Conservation (phyloP, 2,797 vertebrate species). For the Sciurus carolinensis region DNA sequence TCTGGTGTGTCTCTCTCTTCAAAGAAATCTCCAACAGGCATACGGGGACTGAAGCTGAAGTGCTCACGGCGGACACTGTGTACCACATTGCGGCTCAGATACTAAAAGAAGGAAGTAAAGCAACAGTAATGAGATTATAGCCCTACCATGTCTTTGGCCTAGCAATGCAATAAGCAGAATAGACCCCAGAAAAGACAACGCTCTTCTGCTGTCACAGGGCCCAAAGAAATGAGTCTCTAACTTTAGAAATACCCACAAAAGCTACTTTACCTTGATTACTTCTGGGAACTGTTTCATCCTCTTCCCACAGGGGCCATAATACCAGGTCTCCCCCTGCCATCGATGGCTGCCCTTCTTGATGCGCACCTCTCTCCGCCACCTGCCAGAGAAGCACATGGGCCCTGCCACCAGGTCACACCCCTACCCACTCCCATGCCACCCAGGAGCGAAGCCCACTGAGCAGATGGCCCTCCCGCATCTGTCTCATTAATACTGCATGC, state of each 20-base stretch:
- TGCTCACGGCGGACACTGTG: constrained; percentile 95
- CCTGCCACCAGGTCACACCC: constrained; percentile 84
- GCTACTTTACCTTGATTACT: constrained; percentile 94
- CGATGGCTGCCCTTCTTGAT: constrained; percentile 95
- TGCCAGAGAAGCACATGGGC: constrained; percentile 87
- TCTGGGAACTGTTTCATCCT: constrained; percentile 99
- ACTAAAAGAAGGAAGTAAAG: constrained; percentile 88
- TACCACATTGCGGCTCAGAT: constrained; percentile 94
- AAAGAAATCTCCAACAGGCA: constrained; percentile 98
- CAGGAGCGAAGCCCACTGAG: constrained; percentile 61
- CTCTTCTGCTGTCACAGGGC: neutral
- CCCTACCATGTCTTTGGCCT: neutral
- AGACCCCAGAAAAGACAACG: neutral
- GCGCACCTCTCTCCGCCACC: constrained; percentile 97
- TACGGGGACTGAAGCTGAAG: constrained; percentile 99
- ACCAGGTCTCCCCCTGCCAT: constrained; percentile 99
- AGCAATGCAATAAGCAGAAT: neutral
- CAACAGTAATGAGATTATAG: neutral
- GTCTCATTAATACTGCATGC: constrained; percentile 23
- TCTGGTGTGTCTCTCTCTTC: constrained; percentile 95
- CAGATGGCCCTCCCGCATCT: constrained; percentile 3
- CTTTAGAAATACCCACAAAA: neutral
- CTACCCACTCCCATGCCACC: constrained; percentile 74
- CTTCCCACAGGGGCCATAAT: constrained; percentile 97
- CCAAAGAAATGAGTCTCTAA: neutral